phyloP scores from a whole-genome alignment of 1,140 invertebrate species.

The Drosophila prosaltans region DNA sequence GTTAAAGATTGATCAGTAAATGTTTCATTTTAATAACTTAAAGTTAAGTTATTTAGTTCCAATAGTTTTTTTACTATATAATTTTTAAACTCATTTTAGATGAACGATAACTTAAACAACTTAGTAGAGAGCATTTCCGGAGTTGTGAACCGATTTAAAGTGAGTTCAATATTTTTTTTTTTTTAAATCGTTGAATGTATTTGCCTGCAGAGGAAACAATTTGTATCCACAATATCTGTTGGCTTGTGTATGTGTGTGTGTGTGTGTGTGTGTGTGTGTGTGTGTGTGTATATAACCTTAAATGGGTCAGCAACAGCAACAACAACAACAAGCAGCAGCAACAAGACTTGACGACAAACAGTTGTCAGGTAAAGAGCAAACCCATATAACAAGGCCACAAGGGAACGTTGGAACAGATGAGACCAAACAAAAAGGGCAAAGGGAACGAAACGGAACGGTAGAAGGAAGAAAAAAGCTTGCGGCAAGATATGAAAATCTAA shows the following conservation, averaged over 20 bases:
- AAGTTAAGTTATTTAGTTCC: too few species aligned
- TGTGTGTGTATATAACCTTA: constrained; percentile 42
- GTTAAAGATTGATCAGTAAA: too few species aligned
- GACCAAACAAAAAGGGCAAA: background rate
- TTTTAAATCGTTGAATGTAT: background rate
- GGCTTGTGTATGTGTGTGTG: constrained; percentile 20
- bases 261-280: constrained; percentile 32
- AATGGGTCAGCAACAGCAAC: constrained; percentile 55
- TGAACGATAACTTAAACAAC: too few species aligned
- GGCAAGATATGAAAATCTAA: background rate
- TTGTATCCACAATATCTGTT: constrained; percentile 25
- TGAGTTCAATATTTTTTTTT: too few species aligned
- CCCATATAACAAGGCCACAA: constrained; percentile 53
- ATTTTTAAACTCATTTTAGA: too few species aligned
- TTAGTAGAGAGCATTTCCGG: too few species aligned
- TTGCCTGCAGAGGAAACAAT: constrained; percentile 3
- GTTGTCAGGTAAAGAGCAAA: constrained; percentile 61
- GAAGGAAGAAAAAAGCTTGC: background rate
- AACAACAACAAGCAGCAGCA: background rate
- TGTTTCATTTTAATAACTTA: too few species aligned
- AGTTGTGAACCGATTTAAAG: too few species aligned
- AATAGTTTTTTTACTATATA: too few species aligned
- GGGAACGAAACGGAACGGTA: background rate
- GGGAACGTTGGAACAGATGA: background rate
- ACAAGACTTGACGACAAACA: constrained; percentile 53